These are phyloP conservation scores for Clepsis dumicolana DNA, from an alignment of 2,888 invertebrate species.

Conservation along the genomic window DNA sequence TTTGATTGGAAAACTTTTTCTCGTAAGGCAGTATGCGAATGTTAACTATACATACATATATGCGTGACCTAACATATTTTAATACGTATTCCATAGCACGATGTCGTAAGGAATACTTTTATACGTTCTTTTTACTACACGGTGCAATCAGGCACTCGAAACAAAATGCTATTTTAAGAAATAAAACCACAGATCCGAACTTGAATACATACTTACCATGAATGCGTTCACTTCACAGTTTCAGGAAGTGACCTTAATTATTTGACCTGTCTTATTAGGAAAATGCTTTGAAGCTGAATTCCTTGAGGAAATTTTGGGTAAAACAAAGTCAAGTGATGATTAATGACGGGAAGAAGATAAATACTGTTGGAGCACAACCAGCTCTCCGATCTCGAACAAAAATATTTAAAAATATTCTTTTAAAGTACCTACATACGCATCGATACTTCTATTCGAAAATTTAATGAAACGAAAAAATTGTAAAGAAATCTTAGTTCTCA, in stretches of 20 bases:
- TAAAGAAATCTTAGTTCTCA: constrained; percentile 43
- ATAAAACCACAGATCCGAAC: constrained; percentile 19
- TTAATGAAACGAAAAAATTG: constrained; percentile 13
- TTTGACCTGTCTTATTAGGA: constrained; percentile 38
- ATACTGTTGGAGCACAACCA: constrained; percentile 12
- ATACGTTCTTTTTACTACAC: constrained; percentile 63
- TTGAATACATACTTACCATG: not conserved
- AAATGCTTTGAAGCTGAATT: constrained; percentile 30
- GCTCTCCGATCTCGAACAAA: constrained; percentile 4
- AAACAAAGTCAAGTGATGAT: constrained; percentile 40
- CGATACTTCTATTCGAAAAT: constrained; percentile 10
- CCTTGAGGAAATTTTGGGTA: constrained; percentile 29
- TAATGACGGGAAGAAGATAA: constrained; percentile 33
- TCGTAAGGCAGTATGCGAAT: no score
- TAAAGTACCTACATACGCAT: no score
- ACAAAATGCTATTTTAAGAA: constrained; percentile 51
- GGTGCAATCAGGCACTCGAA: constrained; percentile 54
- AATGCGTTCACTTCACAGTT: constrained; percentile 32
- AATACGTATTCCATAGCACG: constrained; percentile 55
- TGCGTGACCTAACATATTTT: no score
- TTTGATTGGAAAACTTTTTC: not conserved
- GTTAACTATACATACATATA: no score
- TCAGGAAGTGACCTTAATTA: constrained; percentile 38
- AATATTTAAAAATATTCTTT: constrained; percentile 14
- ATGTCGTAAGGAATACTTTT: constrained; percentile 75